phyloP scores from a whole-genome alignment of 35 echinoderm and acorn worm genomes.

The Apostichopus parvimensis region DNA sequence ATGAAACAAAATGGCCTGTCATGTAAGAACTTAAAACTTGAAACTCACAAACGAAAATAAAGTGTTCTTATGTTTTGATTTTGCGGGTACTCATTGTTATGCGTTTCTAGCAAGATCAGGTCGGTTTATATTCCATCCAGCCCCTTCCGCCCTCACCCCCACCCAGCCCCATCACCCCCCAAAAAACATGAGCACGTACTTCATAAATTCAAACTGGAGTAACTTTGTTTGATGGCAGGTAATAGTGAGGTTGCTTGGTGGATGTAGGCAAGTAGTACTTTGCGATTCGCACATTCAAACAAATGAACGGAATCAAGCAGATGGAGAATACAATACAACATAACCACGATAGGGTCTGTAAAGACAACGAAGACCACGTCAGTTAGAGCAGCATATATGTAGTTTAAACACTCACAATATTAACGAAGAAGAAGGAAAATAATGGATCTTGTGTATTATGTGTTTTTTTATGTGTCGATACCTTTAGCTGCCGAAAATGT shows the following conservation, averaged over 20 bases:
- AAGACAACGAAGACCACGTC: slow-evolving; percentile 21
- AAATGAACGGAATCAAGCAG: slow-evolving; percentile 31
- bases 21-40: no score
- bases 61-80: no score
- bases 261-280: slow-evolving; percentile 7
- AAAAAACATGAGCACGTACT: neutral
- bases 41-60: no score
- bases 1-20: no score
- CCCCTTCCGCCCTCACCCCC: no score
- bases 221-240: slow-evolving; percentile 16
- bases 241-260: neutral
- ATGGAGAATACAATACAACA: neutral
- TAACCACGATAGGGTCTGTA: neutral
- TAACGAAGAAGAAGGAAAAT: no score
- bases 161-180: no score
- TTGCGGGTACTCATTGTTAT: no score
- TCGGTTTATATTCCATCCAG: no score
- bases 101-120: no score
- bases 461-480: neutral
- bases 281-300: slow-evolving; percentile 37
- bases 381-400: neutral
- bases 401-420: no score
- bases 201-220: neutral
- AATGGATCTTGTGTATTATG: no score
- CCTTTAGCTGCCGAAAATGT: neutral